A percentile compares a stretch with the other conserved stretches of the same genome.
Conservation (phyloP, 2,888 invertebrate genomes). For the Rhyacophila evoluta region DNA sequence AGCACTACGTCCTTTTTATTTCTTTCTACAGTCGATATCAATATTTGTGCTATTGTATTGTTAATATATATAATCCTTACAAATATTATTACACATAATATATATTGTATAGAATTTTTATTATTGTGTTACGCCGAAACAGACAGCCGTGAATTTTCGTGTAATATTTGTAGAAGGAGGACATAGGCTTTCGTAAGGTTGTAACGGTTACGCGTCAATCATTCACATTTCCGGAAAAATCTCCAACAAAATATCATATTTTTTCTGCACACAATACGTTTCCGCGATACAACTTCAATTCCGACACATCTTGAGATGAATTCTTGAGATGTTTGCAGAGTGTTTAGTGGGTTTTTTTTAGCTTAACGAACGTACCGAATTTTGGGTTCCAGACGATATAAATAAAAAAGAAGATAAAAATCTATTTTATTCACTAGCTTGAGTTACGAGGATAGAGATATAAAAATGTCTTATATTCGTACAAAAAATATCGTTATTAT, state of each 20-base stretch:
- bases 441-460: too few relatives aligned
- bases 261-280: constrained; percentile 2
- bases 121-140: too few relatives aligned
- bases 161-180: neutral
- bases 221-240: neutral
- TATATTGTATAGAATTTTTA: too few relatives aligned
- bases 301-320: neutral
- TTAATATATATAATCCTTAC: too few relatives aligned
- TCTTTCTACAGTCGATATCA: too few relatives aligned
- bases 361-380: neutral
- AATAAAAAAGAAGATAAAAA: too few relatives aligned
- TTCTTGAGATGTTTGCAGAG: neutral
- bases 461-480: too few relatives aligned
- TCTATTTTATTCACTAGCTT: too few relatives aligned
- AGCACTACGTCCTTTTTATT: too few relatives aligned
- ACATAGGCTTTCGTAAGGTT: neutral
- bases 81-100: too few relatives aligned
- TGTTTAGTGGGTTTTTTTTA: too few relatives aligned
- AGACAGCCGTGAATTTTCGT: neutral
- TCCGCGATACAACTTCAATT: constrained; percentile 2
- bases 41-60: too few relatives aligned
- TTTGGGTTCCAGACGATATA: neutral
- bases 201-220: neutral
- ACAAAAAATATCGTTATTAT: neutral
- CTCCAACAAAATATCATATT: neutral